Base-by-base conservation (phyloP, 2,113 vertebrate genomes). In the Ictidomys tridecemlineatus region DNA sequence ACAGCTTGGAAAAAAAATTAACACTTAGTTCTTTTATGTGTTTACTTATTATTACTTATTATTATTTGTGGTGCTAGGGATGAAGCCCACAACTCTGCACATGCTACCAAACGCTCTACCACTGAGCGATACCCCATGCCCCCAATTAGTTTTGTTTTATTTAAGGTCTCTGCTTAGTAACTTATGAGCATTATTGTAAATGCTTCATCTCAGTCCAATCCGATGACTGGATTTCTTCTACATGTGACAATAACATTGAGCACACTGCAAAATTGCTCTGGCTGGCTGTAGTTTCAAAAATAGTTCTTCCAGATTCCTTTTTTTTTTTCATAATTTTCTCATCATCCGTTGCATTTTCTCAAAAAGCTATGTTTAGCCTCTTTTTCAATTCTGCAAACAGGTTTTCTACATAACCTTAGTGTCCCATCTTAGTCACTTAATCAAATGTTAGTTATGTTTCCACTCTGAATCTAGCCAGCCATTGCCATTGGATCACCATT, bases 331-430 rank as follows among this genome's bases (percentile, higher is more conserved):
- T 72, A 18, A 84, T 85, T 91, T 89, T 88, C 58, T 90, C 69
- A 80, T 92, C 39, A 83, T 2, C 39, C 84, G 42, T 91, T 61
- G n/a, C 12, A 89, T 9, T 85, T 94, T 85, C 53, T 85, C 32
- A 61, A 93, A 34, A 74, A 76, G 58, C 8, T 88, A 34, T 39
- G 56, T 37, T 89, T 37, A 93, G 77, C 58, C 1, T 1, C 24
- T 72, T 87, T 87, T 69, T 93, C 34, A 88, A 63, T 77, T 94
- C 28, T 42, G 48, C 45, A 77, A 97, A 88, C 4, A 85, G 26
- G 80, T 74, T 96, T 90, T 90, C 56, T 94, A 70, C 74, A 83
- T 58, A 91, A 61, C 4, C 39, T 24, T 78, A 26, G 73, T 65
- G 45, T 34, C 39, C 42, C 51, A 4, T 76, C 24, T 89, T 48